phyloP scores from a whole-genome alignment of 2,888 invertebrate species.

The Lymantria monacha region DNA sequence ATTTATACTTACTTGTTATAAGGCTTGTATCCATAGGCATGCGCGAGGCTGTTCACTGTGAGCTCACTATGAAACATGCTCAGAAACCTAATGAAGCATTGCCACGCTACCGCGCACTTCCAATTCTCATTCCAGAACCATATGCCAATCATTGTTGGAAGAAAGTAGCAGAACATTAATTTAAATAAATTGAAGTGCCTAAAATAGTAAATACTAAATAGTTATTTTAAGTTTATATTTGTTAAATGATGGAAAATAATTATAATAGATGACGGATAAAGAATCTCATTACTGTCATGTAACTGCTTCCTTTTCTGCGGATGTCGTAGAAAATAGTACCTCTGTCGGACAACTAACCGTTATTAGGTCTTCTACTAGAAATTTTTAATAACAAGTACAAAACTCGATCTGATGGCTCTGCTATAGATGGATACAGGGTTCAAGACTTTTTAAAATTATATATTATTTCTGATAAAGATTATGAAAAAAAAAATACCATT shows the following conservation, averaged over 20 bases:
- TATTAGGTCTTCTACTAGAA: too few species aligned
- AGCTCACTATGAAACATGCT: conserved; percentile 92
- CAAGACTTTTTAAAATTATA: too few species aligned
- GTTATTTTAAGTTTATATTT: neutral
- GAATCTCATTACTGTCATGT: too few species aligned
- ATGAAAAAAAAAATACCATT: too few species aligned
- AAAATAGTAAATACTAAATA: conserved; percentile 7
- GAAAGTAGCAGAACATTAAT: conserved; percentile 86
- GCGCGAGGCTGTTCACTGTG: conserved; percentile 93
- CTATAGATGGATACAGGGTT: too few species aligned
- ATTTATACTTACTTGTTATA: conserved; percentile 64
- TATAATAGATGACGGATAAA: too few species aligned
- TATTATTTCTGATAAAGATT: too few species aligned
- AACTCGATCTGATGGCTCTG: too few species aligned
- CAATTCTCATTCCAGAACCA: conserved; percentile 88
- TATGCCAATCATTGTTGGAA: conserved; percentile 87
- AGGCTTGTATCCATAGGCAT: conserved; percentile 84
- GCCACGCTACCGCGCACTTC: conserved; percentile 86
- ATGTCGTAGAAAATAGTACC: too few species aligned
- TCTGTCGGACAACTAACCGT: too few species aligned
- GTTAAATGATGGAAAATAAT: neutral
- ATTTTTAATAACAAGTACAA: too few species aligned
- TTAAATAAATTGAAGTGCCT: conserved; percentile 87
- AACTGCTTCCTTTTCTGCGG: too few species aligned
- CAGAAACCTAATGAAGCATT: conserved; percentile 88